These are phyloP conservation scores for Anniella stebbinsi DNA, from an alignment of 2,797 vertebrate genomes.

Conservation along the genomic window DNA sequence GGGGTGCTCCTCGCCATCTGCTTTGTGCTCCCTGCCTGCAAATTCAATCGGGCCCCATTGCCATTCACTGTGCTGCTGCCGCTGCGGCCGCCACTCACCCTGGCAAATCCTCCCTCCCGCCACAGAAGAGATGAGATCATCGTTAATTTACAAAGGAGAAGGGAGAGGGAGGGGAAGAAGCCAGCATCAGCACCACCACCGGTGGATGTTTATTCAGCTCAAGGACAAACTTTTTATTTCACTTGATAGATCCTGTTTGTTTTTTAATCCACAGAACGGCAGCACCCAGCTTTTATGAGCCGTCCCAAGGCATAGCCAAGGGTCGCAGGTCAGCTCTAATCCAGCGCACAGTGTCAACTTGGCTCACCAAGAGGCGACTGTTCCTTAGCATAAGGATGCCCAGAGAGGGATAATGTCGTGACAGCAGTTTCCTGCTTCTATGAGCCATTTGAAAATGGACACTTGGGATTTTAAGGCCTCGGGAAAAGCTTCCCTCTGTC, in stretches of 20 bases:
- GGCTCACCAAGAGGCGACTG: background rate
- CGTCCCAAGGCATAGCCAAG: background rate
- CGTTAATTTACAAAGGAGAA: background rate
- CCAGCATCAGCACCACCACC: background rate
- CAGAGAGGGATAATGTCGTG: background rate
- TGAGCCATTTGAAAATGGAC: background rate
- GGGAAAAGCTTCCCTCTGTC: background rate
- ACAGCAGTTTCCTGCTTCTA: background rate
- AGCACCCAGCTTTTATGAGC: background rate
- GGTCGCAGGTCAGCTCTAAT: background rate
- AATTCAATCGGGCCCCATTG: background rate
- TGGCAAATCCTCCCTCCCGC: background rate
- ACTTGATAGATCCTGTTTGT: slow-evolving; percentile 84
- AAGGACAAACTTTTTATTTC: slow-evolving; percentile 84
- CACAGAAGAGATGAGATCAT: background rate
- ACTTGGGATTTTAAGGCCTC: background rate
- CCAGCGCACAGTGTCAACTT: background rate
- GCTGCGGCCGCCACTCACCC: background rate
- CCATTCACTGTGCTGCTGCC: background rate
- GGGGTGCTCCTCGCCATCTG: background rate
- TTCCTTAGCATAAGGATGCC: background rate
- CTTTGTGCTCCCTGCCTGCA: background rate
- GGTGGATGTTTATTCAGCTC: slow-evolving; percentile 60
- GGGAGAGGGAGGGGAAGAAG: background rate
- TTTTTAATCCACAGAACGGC: slow-evolving; percentile 23